Evolutionary conservation across 2,113 vertebrate species (phyloP).

Genomic region (Scortum barcoo): DNA sequence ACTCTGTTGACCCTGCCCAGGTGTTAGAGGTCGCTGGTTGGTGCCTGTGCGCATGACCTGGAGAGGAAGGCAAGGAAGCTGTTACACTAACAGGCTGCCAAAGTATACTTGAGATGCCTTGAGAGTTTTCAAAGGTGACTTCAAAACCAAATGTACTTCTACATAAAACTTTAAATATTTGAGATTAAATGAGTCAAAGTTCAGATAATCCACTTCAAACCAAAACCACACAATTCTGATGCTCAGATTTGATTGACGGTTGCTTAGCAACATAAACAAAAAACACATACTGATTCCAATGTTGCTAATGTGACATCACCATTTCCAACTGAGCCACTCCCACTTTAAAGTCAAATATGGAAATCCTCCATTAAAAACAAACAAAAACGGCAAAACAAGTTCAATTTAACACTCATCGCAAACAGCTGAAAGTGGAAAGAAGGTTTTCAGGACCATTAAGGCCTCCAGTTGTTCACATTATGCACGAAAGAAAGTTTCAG

Average conservation of each 20-base stretch:
- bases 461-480: background rate
- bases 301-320: background rate
- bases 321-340: background rate
- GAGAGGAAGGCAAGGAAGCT: conserved; percentile 22
- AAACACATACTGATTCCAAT: conserved; percentile 4
- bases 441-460: background rate
- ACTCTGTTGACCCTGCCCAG: conserved; percentile 93
- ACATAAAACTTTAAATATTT: background rate
- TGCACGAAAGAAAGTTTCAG: background rate
- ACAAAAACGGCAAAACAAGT: too few relatives aligned
- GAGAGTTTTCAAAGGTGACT: background rate
- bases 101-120: background rate
- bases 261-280: conserved; percentile 25
- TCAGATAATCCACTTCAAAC: background rate
- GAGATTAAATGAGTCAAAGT: background rate
- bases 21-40: conserved; percentile 95
- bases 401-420: background rate
- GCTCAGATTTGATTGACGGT: background rate
- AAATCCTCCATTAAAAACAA: background rate
- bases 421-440: background rate
- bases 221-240: background rate
- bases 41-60: conserved; percentile 94
- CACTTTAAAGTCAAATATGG: background rate
- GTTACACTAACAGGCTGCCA: background rate
- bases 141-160: background rate